These are phyloP conservation scores for Crenichthys baileyi DNA, from an alignment of 2,797 vertebrate genomes.

Conservation along the genomic window DNA sequence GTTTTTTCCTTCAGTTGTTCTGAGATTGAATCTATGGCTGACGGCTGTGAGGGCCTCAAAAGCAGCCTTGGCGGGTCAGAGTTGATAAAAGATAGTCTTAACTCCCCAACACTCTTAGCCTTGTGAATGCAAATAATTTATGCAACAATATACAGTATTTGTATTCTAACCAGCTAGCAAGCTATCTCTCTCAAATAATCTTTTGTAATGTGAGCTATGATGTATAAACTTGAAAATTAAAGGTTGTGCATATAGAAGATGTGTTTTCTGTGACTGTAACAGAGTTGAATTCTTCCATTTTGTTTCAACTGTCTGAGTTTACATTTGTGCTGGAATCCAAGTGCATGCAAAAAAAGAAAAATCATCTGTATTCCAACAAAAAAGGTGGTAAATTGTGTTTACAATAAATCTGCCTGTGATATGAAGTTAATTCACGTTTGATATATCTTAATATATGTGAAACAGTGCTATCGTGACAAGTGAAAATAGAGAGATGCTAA, in stretches of 20 bases:
- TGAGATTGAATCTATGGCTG: conserved; percentile 87
- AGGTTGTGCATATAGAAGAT: conserved; percentile 55
- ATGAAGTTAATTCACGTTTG: conserved; percentile 82
- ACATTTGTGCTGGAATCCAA: conserved; percentile 82
- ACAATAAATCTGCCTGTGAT: conserved; percentile 74
- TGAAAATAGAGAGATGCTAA: conserved; percentile 66
- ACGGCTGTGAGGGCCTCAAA: conserved; percentile 84
- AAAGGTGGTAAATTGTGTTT: conserved; percentile 81
- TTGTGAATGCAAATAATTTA: conserved; percentile 84
- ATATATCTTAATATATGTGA: conserved; percentile 66
- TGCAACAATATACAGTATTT: conserved; percentile 62
- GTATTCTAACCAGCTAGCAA: conserved; percentile 68
- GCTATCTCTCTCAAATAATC: conserved; percentile 63
- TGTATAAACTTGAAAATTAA: conserved; percentile 62
- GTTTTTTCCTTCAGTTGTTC: conserved; percentile 92
- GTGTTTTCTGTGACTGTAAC: conserved; percentile 70
- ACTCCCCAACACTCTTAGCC: conserved; percentile 93
- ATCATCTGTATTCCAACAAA: conserved; percentile 73
- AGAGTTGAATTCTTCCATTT: conserved; percentile 84
- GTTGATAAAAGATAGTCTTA: conserved; percentile 89
- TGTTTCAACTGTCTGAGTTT: conserved; percentile 78
- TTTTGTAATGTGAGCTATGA: conserved; percentile 69
- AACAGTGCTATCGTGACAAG: conserved; percentile 74
- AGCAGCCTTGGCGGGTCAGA: conserved; percentile 78
- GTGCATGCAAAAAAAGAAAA: conserved; percentile 86